These are phyloP conservation scores for Nephrocerus scutellatus DNA, from an alignment of 2,888 invertebrate genomes.

Conservation along the genomic window DNA sequence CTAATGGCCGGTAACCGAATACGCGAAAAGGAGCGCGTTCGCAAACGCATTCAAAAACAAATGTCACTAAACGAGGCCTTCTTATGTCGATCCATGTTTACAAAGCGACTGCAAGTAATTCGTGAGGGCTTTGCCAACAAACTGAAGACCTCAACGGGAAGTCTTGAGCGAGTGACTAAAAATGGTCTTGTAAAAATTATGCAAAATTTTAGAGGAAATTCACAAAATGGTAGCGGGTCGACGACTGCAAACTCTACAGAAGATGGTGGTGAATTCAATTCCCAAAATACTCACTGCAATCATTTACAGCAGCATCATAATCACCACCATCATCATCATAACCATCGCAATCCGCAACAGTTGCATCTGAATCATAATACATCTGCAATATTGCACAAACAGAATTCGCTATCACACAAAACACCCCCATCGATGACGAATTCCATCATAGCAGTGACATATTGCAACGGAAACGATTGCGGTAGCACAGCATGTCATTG, in stretches of 20 bases:
- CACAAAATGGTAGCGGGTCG: slow-evolving; percentile 19
- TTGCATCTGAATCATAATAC: slow-evolving; percentile 14
- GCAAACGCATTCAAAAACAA: slow-evolving; percentile 81
- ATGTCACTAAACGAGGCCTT: slow-evolving; percentile 83
- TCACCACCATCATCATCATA: slow-evolving; percentile 27
- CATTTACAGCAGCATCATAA: slow-evolving; percentile 22
- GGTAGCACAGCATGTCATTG: slow-evolving; percentile 31
- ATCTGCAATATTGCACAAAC: slow-evolving; percentile 26
- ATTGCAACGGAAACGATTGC: slow-evolving; percentile 44
- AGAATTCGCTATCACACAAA: slow-evolving; percentile 18
- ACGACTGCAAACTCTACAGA: not conserved
- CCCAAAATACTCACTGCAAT: slow-evolving; percentile 1
- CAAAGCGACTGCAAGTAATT: slow-evolving; percentile 45
- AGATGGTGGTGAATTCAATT: not conserved
- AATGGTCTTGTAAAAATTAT: slow-evolving; percentile 76
- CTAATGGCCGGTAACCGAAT: slow-evolving; percentile 80
- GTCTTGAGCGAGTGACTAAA: slow-evolving; percentile 76
- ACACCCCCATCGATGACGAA: slow-evolving; percentile 18
- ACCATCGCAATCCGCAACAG: slow-evolving; percentile 24
- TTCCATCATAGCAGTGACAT: slow-evolving; percentile 35
- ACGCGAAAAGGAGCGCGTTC: slow-evolving; percentile 72
- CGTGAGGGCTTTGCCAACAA: slow-evolving; percentile 70
- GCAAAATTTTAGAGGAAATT: slow-evolving; percentile 64
- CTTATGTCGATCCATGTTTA: slow-evolving; percentile 53
- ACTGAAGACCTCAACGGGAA: slow-evolving; percentile 74